These are phyloP conservation scores for Perca fluviatilis DNA, from an alignment of 2,113 vertebrate genomes.

Conservation along the genomic window DNA sequence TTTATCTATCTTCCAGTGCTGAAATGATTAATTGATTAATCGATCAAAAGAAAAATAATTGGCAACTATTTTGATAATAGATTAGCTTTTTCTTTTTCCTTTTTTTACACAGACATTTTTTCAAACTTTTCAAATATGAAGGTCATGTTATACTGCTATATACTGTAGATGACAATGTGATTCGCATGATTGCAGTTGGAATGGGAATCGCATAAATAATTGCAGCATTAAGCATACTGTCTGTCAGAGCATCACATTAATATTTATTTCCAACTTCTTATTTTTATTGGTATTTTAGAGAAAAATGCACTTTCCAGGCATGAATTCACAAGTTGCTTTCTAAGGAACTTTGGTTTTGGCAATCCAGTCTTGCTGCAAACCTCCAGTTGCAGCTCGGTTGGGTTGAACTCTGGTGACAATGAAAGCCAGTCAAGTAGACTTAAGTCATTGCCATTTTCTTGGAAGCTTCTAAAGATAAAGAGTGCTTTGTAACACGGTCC, in stretches of 20 bases:
- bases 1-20: no score
- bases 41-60: no score
- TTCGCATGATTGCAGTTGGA: no score
- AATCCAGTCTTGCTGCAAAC: constrained; percentile 4
- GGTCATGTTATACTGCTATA: no score
- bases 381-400: background rate
- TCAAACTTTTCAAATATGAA: background rate
- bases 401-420: constrained; percentile 27
- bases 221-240: background rate
- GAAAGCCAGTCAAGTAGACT: constrained; percentile 6
- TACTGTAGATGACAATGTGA: background rate
- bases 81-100: background rate
- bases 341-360: background rate
- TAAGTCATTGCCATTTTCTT: constrained; percentile 32
- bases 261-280: background rate
- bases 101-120: background rate
- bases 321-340: background rate
- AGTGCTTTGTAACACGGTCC: constrained; percentile 42
- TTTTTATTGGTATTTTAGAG: background rate
- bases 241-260: background rate
- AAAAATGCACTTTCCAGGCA: background rate
- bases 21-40: no score
- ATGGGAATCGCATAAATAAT: no score
- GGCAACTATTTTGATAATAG: no score
- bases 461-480: constrained; percentile 45